Evolutionary conservation across 2,888 invertebrate genomes (phyloP), one percentile per base, ranked within the genome.

Genomic region (Apodemia hepburni): DNA sequence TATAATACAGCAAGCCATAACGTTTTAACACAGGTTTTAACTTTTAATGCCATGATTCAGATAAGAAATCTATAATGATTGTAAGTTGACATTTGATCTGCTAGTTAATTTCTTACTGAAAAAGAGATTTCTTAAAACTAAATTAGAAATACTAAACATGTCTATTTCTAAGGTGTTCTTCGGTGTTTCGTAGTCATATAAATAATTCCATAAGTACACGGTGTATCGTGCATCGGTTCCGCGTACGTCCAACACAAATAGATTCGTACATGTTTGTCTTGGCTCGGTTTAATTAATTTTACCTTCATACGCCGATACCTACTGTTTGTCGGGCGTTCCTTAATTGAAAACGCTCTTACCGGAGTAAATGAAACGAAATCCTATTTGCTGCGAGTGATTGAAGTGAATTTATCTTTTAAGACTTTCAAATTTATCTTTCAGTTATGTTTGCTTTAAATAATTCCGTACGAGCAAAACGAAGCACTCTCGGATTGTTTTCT

Each of bases 261-360:
- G 82, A 86, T 81, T 78, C 82, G 83, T 82, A 84, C 83, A 87
- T 90, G 87, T 91, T 89, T 91, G 89, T 88, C 88, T 91, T 89
- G 84, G 82, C 79, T 82, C 78, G 80, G 84, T 86, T 90, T 89
- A 90, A 90, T 90, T 90, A 89, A 91, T 91, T 87, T 88, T 87
- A 91, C 88, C 89, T 89, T 88, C 89, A 90, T 90, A 91, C 87
- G 83, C 85, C 87, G 87, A 89, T 90, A 91, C 74, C 73, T 73
- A 73, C 87, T 87, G 88, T 87, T 88, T 87, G 87, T 82, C 82
- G 84, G 85, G 83, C 80, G 82, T 76, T 84, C 84, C 87, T 86
- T 91, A 90, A 91, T 91, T 90, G 89, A 86, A 91, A 91, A 87
- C 87, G 84, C 87, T 88, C 87, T 87, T 85, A 83, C 82, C 80